phyloP scores from a whole-genome alignment of 2,888 invertebrate species.

The Cerceris rybyensis region DNA sequence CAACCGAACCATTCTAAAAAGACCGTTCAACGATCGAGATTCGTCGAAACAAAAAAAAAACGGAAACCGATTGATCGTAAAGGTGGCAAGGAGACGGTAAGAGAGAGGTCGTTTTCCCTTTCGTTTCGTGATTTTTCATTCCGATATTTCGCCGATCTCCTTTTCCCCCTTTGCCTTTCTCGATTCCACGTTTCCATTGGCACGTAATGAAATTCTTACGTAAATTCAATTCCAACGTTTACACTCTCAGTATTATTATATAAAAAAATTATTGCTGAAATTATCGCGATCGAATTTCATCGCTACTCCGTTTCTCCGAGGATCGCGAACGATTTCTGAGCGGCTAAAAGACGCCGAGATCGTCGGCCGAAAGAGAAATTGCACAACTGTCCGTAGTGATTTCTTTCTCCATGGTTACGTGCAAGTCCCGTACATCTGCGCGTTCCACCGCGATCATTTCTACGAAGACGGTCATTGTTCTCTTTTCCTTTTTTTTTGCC shows the following conservation, averaged over 20 bases:
- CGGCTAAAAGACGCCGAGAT: slow-evolving; percentile 3
- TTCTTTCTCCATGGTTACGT: slow-evolving; percentile 40
- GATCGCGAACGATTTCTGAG: not conserved
- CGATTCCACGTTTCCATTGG: not conserved
- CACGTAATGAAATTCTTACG: too few species aligned
- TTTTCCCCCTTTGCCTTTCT: not conserved
- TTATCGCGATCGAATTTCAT: not conserved
- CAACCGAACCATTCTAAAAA: slow-evolving; percentile 61
- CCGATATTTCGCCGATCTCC: not conserved
- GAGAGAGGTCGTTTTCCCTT: slow-evolving; percentile 38
- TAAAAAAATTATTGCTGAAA: too few species aligned
- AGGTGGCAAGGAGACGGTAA: slow-evolving; percentile 29
- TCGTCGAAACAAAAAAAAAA: slow-evolving; percentile 63
- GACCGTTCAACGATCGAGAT: slow-evolving; percentile 62
- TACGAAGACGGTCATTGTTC: slow-evolving; percentile 11
- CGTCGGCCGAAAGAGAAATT: slow-evolving; percentile 54
- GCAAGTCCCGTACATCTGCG: slow-evolving; percentile 39
- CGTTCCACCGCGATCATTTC: slow-evolving; percentile 43
- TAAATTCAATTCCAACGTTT: too few species aligned
- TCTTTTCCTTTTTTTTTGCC: not conserved
- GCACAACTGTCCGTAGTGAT: slow-evolving; percentile 41
- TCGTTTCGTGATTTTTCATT: slow-evolving; percentile 37
- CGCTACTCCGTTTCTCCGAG: not conserved
- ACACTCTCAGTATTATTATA: not conserved
- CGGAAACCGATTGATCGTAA: slow-evolving; percentile 19